Evolutionary conservation across 2,797 vertebrate species (phyloP).

Genomic region (Discoglossus pictus): DNA sequence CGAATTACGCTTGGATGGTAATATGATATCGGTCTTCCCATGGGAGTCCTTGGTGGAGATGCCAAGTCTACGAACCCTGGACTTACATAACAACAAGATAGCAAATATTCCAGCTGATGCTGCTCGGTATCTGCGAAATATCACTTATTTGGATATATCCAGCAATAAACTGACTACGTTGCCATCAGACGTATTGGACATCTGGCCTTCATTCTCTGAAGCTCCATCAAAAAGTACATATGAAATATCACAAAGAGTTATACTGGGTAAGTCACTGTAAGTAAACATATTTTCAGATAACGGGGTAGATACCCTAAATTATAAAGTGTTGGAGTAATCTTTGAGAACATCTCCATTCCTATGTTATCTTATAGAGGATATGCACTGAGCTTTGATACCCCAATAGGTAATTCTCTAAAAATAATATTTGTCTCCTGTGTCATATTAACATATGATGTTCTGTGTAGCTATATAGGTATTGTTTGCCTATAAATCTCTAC

Average conservation of each 20-base stretch:
- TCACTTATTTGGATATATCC: constrained; percentile 91
- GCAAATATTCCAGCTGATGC: constrained; percentile 76
- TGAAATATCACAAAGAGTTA: constrained; percentile 70
- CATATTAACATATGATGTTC: too few relatives aligned
- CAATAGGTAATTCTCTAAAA: too few relatives aligned
- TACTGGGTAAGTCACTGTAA: constrained; percentile 85
- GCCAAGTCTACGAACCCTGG: constrained; percentile 83
- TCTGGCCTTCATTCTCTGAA: constrained; percentile 84
- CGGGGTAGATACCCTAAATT: too few relatives aligned
- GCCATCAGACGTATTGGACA: constrained; percentile 88
- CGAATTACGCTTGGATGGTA: constrained; percentile 90
- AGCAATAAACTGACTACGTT: constrained; percentile 90
- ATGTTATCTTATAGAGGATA: too few relatives aligned
- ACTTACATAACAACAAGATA: constrained; percentile 91
- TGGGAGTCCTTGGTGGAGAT: constrained; percentile 90
- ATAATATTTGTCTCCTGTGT: too few relatives aligned
- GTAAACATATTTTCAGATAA: too few relatives aligned
- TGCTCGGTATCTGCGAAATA: constrained; percentile 76
- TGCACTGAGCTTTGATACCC: too few relatives aligned
- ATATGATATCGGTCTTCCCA: constrained; percentile 85
- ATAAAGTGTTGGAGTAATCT: too few relatives aligned
- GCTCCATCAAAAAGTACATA: constrained; percentile 57
- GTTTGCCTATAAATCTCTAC: too few relatives aligned
- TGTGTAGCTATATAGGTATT: too few relatives aligned
- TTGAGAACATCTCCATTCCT: too few relatives aligned